Base-by-base conservation (phyloP, 2,797 vertebrate species). In the Fistularia tabacaria region DNA sequence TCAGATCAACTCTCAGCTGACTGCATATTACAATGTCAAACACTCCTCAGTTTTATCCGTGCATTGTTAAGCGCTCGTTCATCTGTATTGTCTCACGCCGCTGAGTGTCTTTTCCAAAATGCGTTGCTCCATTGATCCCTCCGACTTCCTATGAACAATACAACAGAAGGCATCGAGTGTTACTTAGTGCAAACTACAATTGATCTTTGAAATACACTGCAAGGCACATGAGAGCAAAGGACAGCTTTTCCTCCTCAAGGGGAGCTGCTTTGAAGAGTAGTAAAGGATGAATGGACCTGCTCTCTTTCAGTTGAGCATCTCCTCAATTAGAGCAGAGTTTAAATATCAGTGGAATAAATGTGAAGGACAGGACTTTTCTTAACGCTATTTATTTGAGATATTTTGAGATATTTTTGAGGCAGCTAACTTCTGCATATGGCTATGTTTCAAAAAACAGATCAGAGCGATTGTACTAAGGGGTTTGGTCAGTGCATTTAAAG, bases 301-400 rank as follows among this genome's bases (percentile, higher is more conserved):
- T n/a, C n/a, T n/a, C 64, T 59, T 4, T 5, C 57, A 74, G 76
- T 54, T 63, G 69, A 70, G 73, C 71, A 69, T 74, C 79, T 83
- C 72, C 58, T 79, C 78, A 85, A 88, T 88, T 87, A 85, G 67
- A 80, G 73, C 59, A 73, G 76, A 85, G 71, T 76, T 74, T 10
- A 50, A 67, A 83, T 79, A 79, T 83, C 79, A 82, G 67, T 77
- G 70, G 66, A 77, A 80, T 81, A 64, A 75, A 62, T 71, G 66
- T 37, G 12, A n/a, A n/a, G n/a, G 49, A 66, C 70, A 83, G 74
- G 62, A 78, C 79, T 74, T 71, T 65, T 71, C 39, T 46, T 64
- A 58, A 47, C 42, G 58, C 64, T 47, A 10, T 39, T 66, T 60
- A 14, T 45, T 59, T 13, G 11, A 12, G 40, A 15, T n/a, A 46